Percentiles rank a stretch among this genome's conserved stretches.
These are phyloP conservation scores for Drosophila azteca DNA, from an alignment of 1,140 invertebrate species.

Conservation along the genomic window DNA sequence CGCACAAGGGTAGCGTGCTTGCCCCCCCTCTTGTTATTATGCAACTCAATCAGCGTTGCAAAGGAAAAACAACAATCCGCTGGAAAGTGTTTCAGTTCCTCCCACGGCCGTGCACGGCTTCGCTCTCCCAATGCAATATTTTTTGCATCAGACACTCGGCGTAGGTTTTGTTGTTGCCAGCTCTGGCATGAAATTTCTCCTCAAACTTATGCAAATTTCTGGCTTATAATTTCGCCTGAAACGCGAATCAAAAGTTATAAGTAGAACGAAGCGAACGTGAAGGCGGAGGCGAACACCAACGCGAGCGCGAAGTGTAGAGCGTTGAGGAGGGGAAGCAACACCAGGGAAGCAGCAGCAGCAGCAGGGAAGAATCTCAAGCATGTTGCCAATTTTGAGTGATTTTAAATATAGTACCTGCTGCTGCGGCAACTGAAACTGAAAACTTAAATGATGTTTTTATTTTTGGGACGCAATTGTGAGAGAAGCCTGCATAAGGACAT, in stretches of 20 bases:
- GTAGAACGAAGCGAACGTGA: neutral
- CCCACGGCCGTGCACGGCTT: conserved; percentile 13
- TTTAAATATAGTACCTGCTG: conserved; percentile 58
- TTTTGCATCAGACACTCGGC: conserved; percentile 31
- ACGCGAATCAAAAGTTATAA: conserved; percentile 64
- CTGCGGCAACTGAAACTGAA: conserved; percentile 9
- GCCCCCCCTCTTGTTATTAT: conserved; percentile 35
- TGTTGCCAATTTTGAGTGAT: conserved; percentile 75
- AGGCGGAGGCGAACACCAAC: neutral
- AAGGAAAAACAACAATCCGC: conserved; percentile 28
- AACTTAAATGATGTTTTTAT: conserved; percentile 56
- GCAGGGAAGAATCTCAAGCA: conserved; percentile 35
- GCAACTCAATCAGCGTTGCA: conserved; percentile 26
- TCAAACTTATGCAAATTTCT: conserved; percentile 74
- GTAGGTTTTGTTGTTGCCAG: conserved; percentile 13
- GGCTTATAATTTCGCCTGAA: conserved; percentile 54
- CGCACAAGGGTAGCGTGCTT: neutral
- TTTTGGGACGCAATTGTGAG: conserved; percentile 32
- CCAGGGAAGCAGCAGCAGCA: neutral
- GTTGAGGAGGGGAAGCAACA: neutral
- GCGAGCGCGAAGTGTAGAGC: neutral
- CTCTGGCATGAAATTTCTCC: conserved; percentile 24
- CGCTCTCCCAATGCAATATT: conserved; percentile 53
- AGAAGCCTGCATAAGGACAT: conserved; percentile 47
- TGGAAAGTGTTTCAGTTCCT: conserved; percentile 28